A percentile compares a stretch with the other conserved stretches of the same genome.
phyloP scores from a whole-genome alignment of 2,888 invertebrate genomes.

The Ferdinandea cuprea region DNA sequence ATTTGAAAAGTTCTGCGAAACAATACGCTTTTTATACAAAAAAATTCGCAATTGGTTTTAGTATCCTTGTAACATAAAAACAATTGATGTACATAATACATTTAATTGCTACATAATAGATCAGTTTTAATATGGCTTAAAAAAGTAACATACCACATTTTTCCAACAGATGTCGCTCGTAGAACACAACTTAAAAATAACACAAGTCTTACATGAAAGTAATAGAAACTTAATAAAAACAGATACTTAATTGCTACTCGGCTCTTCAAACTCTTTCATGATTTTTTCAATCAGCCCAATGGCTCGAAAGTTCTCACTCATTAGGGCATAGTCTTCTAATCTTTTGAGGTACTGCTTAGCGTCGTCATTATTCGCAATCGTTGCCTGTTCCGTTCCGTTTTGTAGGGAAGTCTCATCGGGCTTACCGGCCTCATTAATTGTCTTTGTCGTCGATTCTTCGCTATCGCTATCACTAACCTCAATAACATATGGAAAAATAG shows the following conservation, averaged over 20 bases:
- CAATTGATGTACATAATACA: too few relatives aligned
- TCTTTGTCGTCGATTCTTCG: background rate
- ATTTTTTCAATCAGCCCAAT: constrained; percentile 80
- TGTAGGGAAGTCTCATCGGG: background rate
- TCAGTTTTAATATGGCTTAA: too few relatives aligned
- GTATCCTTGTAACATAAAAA: too few relatives aligned
- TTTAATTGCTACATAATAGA: too few relatives aligned
- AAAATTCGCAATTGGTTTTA: too few relatives aligned
- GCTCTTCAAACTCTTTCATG: constrained; percentile 78
- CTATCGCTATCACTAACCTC: background rate
- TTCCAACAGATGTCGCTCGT: too few relatives aligned
- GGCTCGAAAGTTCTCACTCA: constrained; percentile 80
- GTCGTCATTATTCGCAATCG: background rate
- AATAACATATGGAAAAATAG: background rate
- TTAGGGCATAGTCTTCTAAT: constrained; percentile 80
- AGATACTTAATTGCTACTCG: background rate
- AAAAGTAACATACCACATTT: too few relatives aligned
- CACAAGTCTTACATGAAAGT: too few relatives aligned
- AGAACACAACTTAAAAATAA: too few relatives aligned
- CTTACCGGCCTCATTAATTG: background rate
- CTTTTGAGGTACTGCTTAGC: constrained; percentile 77
- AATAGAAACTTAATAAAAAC: background rate
- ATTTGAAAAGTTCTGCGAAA: too few relatives aligned
- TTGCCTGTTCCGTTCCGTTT: background rate
- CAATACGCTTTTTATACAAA: too few relatives aligned